phyloP scores from a whole-genome alignment of 2,888 invertebrate genomes.

The Stenodema calcarata region DNA sequence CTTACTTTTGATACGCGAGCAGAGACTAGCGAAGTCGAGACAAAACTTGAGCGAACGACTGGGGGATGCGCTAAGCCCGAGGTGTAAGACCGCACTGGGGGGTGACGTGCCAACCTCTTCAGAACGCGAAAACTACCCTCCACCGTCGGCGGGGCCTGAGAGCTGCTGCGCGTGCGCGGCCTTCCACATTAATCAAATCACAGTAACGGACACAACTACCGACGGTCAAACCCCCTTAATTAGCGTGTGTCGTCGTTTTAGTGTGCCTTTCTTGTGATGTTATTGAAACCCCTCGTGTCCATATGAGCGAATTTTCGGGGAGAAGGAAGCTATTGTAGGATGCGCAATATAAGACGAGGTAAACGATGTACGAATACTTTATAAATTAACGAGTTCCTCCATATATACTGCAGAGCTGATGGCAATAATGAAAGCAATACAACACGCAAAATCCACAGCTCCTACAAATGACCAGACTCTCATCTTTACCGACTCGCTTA shows the following conservation, averaged over 20 bases:
- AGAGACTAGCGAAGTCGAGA: background rate
- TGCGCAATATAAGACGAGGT: too few species aligned
- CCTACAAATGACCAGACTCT: too few species aligned
- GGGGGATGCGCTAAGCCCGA: background rate
- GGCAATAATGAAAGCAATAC: too few species aligned
- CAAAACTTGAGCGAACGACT: background rate
- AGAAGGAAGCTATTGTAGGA: too few species aligned
- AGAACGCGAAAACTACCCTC: conserved; percentile 3
- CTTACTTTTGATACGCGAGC: background rate
- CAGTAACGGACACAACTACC: background rate
- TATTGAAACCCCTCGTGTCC: too few species aligned
- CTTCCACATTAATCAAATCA: conserved; percentile 17
- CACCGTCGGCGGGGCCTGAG: background rate
- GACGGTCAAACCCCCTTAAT: background rate
- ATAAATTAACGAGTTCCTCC: too few species aligned
- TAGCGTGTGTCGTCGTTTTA: background rate
- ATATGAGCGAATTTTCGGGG: too few species aligned
- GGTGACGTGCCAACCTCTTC: background rate
- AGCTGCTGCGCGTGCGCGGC: background rate
- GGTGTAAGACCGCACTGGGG: conserved; percentile 33
- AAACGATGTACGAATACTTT: too few species aligned
- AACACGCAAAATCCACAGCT: too few species aligned
- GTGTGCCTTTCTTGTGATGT: background rate
- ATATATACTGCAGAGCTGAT: too few species aligned
- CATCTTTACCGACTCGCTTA: too few species aligned